Base-by-base conservation (phyloP, 2,888 invertebrate species). In the Plagiodera versicolora region DNA sequence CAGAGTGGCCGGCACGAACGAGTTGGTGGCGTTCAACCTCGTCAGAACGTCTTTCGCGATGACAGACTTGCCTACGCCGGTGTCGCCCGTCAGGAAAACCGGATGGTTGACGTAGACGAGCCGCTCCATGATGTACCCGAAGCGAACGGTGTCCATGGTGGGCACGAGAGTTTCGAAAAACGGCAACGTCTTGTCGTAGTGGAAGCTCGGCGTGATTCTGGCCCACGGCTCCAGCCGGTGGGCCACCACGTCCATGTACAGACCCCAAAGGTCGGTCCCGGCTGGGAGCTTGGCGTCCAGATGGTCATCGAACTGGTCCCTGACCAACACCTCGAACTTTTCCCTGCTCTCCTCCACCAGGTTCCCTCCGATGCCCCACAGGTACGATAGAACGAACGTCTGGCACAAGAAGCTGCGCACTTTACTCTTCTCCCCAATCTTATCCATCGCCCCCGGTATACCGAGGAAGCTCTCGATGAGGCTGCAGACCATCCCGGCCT, bases 91-190 rank as follows among this genome's bases (percentile, higher is more conserved):
- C 67, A 91, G 89, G 79, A 96, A 86, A 8, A 95, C 92, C 0
- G 95, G 90, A 70, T 89, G 88, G 30, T 88, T 86, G 1, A 86
- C 84, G 8, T 85, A 81, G 14, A 95, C 83, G 10, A 95, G 81
- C 71, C 90, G 86, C 71, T 91, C 87, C 81, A 92, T 87, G 45
- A 94, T 79, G 75, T 88, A 93, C 58, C 94, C 92, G 75, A 90
- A 95, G 70, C 94, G 85, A 0, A 94, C 90, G 0, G 95, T 95
- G 74, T 95, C 95, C n/a, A 89, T 86, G 0, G 95, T 95, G 0
- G 95, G 95, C 8, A 95, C 95, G 8, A 94, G 82, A 75, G 93
- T 92, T 74, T 95, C 94, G 74, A 94, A 95, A 80, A 94, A 95
- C 0, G 94, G 91, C 20, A 84, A 81, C 1, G 85, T 81, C 11